A percentile compares a stretch with the other conserved stretches of the same genome.
phyloP scores from a whole-genome alignment of 2,797 vertebrate species.

The Artibeus lituratus region DNA sequence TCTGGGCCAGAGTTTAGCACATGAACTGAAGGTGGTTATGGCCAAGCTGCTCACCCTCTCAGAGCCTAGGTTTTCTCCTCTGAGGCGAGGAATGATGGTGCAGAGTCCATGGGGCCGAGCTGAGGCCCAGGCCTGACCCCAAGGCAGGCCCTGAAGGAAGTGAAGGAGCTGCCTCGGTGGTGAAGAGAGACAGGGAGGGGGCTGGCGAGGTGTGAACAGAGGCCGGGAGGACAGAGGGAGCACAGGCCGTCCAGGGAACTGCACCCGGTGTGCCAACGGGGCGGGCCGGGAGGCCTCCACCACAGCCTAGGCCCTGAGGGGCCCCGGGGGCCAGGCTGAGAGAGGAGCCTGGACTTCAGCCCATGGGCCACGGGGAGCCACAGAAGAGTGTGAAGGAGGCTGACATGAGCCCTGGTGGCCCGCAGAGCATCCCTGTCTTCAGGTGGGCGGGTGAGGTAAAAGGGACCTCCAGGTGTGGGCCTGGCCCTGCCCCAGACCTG shows the following conservation, averaged over 20 bases:
- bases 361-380: neutral
- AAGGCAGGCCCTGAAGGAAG: neutral
- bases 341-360: neutral
- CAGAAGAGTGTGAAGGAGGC: neutral
- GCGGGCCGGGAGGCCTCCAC: neutral
- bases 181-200: no score
- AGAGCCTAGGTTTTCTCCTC: neutral
- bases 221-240: neutral
- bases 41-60: neutral
- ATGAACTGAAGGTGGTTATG: neutral
- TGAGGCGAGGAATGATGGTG: neutral
- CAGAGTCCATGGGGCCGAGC: neutral
- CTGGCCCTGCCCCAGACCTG: neutral
- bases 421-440: neutral
- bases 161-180: neutral
- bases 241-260: neutral
- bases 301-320: fast-evolving
- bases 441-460: neutral
- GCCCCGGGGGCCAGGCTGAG: neutral
- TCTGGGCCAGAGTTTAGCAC: neutral
- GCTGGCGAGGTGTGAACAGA: neutral
- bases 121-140: neutral
- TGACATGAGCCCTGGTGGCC: neutral
- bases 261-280: neutral
- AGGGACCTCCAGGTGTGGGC: neutral